Percentiles rank a stretch among this genome's conserved stretches.
phyloP scores from a whole-genome alignment of 2,888 invertebrate genomes.

The Pseudococcus longispinus region DNA sequence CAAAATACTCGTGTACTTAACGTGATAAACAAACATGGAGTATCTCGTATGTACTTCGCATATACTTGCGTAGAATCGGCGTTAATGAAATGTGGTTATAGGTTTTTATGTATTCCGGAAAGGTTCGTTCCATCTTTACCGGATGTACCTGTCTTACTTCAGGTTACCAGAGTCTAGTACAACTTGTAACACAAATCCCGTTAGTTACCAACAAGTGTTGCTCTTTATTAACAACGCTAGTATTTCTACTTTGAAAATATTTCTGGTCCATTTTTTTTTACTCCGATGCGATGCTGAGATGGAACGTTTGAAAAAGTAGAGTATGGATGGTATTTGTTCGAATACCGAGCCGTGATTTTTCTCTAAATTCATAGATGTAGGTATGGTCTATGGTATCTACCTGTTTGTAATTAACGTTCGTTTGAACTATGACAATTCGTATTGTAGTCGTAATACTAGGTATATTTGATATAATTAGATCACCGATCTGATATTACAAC shows the following conservation, averaged over 20 bases:
- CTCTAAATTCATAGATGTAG: neutral
- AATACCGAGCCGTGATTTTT: neutral
- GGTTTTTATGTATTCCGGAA: slow-evolving; percentile 41
- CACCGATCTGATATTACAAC: neutral
- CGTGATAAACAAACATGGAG: neutral
- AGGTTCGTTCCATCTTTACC: slow-evolving; percentile 42
- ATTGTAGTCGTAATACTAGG: neutral
- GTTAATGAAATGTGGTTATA: slow-evolving; percentile 37
- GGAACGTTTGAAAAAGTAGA: slow-evolving; percentile 5
- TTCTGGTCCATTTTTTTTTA: slow-evolving; percentile 12
- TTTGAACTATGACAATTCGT: neutral
- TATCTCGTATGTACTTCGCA: too few species aligned
- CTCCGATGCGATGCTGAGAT: neutral
- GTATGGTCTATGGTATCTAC: neutral
- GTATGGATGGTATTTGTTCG: neutral
- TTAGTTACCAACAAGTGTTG: slow-evolving; percentile 25
- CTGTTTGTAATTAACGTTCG: neutral
- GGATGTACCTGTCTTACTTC: slow-evolving; percentile 43
- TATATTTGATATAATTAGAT: neutral
- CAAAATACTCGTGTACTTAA: neutral
- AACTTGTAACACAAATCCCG: slow-evolving; percentile 36
- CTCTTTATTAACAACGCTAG: slow-evolving; percentile 15
- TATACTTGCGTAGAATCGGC: neutral
- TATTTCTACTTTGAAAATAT: slow-evolving; percentile 36
- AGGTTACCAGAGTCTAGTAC: slow-evolving; percentile 39